These are phyloP conservation scores for Papilio polyxenes DNA, from an alignment of 1,140 invertebrate genomes.

Conservation along the genomic window DNA sequence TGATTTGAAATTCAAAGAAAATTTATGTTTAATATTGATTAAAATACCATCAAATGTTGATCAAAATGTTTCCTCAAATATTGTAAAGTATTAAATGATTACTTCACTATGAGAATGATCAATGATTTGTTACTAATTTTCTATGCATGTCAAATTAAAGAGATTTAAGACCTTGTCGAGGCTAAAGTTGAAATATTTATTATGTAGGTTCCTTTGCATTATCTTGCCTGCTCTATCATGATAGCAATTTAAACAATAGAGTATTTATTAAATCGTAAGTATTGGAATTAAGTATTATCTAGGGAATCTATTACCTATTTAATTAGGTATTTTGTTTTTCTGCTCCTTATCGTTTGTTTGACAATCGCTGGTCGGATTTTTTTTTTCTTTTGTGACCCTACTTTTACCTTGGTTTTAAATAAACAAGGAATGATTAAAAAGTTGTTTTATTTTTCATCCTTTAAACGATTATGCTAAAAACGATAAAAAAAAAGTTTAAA, in stretches of 20 bases:
- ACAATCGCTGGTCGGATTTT: conserved; percentile 47
- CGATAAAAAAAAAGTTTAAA: neutral
- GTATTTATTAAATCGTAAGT: conserved; percentile 21
- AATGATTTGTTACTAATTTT: conserved; percentile 34
- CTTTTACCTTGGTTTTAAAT: conserved; percentile 39
- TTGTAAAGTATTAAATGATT: neutral
- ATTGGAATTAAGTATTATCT: conserved; percentile 29
- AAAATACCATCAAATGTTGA: conserved; percentile 18
- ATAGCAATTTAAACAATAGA: conserved; percentile 28
- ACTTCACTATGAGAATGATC: no score
- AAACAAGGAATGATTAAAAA: conserved; percentile 35
- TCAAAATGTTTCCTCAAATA: neutral
- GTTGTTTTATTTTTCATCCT: conserved; percentile 24
- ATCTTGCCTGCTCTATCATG: conserved; percentile 42
- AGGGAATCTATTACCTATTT: conserved; percentile 42
- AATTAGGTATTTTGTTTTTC: conserved; percentile 30
- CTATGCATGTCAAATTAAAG: conserved; percentile 50
- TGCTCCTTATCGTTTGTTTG: conserved; percentile 41
- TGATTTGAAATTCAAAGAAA: conserved; percentile 50
- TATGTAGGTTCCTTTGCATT: conserved; percentile 51
- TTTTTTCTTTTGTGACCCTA: conserved; percentile 43
- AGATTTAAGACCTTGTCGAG: conserved; percentile 35
- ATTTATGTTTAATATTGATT: conserved; percentile 27
- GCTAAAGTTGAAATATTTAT: conserved; percentile 22
- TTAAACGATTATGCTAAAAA: neutral